These are phyloP conservation scores for Zosterops pallidus DNA, from an alignment of 2,113 vertebrate species.

Conservation along the genomic window DNA sequence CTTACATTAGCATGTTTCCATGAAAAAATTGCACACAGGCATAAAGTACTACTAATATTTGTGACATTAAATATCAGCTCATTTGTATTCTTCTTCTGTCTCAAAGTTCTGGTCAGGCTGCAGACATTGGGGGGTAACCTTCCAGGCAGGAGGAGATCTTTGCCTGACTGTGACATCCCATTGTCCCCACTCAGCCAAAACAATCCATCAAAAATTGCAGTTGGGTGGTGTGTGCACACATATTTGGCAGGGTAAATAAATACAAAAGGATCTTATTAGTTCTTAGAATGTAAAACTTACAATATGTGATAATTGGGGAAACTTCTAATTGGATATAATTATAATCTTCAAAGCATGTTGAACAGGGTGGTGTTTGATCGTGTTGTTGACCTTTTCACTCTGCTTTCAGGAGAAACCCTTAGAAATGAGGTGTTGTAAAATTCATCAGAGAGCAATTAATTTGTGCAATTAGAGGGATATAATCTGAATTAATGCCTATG, in stretches of 20 bases:
- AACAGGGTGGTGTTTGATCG: slow-evolving; percentile 55
- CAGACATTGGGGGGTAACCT: not conserved
- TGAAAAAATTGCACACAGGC: not conserved
- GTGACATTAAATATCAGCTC: slow-evolving; percentile 4
- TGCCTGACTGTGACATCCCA: not conserved
- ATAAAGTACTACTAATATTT: not conserved
- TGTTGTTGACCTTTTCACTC: slow-evolving; percentile 69
- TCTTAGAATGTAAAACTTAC: slow-evolving; percentile 54
- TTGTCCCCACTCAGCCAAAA: not conserved
- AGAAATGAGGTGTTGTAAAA: slow-evolving; percentile 66
- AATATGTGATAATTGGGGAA: slow-evolving; percentile 66
- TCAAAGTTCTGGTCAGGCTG: not conserved
- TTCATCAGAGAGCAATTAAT: slow-evolving; percentile 73
- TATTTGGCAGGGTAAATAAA: slow-evolving; percentile 32
- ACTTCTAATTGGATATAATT: slow-evolving; percentile 70
- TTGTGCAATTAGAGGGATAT: slow-evolving; percentile 63
- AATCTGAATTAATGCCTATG: slow-evolving; percentile 44
- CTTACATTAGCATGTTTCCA: not conserved
- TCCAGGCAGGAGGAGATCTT: not conserved
- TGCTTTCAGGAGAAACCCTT: slow-evolving; percentile 38
- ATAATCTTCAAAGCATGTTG: slow-evolving; percentile 72
- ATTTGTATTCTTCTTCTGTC: not conserved
- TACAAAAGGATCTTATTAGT: slow-evolving; percentile 56
- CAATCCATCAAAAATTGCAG: not conserved
- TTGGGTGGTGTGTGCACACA: not conserved